Percentiles rank a stretch among this genome's conserved stretches.
Conservation (phyloP, 2,888 invertebrate species). For the Ethmia dodecea region DNA sequence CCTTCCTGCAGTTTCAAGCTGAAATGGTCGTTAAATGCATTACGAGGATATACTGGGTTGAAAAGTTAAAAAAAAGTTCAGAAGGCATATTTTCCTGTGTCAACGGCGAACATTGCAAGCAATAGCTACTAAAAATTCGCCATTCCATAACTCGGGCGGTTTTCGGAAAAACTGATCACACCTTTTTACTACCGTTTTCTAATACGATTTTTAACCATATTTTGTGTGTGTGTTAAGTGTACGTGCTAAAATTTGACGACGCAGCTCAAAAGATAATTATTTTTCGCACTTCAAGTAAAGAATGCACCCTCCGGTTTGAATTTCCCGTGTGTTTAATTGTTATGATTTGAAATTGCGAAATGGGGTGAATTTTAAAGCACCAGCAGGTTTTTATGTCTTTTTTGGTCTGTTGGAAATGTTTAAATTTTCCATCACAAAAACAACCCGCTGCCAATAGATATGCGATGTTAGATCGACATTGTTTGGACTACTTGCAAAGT, state of each 20-base stretch:
- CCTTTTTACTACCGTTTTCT: too few species aligned
- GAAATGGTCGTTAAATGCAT: conserved; percentile 55
- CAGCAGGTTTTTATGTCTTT: conserved; percentile 19
- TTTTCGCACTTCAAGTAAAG: conserved; percentile 47
- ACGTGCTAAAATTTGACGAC: conserved; percentile 16
- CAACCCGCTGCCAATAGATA: conserved; percentile 8
- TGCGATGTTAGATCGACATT: conserved; percentile 9
- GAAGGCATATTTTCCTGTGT: conserved; percentile 48
- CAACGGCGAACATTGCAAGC: conserved; percentile 37
- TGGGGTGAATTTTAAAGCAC: conserved; percentile 53
- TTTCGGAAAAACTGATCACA: conserved; percentile 34
- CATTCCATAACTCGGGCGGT: conserved; percentile 61
- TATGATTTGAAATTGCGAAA: conserved; percentile 63
- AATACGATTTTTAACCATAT: too few species aligned
- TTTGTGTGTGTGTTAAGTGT: too few species aligned
- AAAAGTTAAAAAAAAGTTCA: too few species aligned
- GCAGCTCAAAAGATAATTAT: conserved; percentile 26
- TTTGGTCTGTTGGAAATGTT: background rate
- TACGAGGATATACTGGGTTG: background rate
- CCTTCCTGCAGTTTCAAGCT: conserved; percentile 47
- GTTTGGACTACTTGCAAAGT: conserved; percentile 16
- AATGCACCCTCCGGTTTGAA: conserved; percentile 53
- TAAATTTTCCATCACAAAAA: conserved; percentile 1
- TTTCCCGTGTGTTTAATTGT: conserved; percentile 64
- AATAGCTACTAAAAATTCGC: conserved; percentile 50